phyloP scores from a whole-genome alignment of 2,888 invertebrate genomes.

The Eristalis tenax region DNA sequence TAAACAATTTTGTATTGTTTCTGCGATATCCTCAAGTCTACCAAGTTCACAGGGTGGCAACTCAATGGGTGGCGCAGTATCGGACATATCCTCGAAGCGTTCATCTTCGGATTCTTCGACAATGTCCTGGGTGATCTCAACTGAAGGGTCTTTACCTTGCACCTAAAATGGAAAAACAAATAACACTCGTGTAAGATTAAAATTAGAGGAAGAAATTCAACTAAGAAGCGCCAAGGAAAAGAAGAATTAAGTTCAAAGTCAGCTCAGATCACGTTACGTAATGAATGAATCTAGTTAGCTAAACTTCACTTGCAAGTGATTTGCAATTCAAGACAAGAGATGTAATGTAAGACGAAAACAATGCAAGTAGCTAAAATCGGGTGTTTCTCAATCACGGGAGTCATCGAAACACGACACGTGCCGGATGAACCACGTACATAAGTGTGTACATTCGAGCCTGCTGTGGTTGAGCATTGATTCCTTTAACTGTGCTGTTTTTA shows the following conservation, averaged over 20 bases:
- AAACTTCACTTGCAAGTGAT: no score
- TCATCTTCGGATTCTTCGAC: slow-evolving; percentile 98
- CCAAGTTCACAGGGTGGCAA: slow-evolving; percentile 97
- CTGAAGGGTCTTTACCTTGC: slow-evolving; percentile 99
- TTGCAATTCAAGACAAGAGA: no score
- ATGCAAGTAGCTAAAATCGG: no score
- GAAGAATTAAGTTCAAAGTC: no score
- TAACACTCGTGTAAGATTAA: background rate
- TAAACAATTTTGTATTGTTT: slow-evolving; percentile 93
- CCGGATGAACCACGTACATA: background rate
- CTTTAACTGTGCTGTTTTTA: background rate
- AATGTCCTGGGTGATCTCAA: slow-evolving; percentile 98
- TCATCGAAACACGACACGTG: background rate
- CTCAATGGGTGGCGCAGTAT: slow-evolving; percentile 96
- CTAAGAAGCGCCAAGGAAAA: no score
- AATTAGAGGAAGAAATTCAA: no score
- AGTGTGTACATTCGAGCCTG: background rate
- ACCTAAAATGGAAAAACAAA: slow-evolving; percentile 84
- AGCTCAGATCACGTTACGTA: no score
- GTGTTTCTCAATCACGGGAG: no score
- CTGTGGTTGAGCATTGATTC: background rate
- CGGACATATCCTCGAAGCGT: slow-evolving; percentile 97
- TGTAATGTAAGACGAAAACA: no score
- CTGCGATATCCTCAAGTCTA: slow-evolving; percentile 96
- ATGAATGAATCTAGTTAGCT: no score